Evolutionary conservation across 2,888 invertebrate genomes (phyloP).

Genomic region (Lymantria dispar): DNA sequence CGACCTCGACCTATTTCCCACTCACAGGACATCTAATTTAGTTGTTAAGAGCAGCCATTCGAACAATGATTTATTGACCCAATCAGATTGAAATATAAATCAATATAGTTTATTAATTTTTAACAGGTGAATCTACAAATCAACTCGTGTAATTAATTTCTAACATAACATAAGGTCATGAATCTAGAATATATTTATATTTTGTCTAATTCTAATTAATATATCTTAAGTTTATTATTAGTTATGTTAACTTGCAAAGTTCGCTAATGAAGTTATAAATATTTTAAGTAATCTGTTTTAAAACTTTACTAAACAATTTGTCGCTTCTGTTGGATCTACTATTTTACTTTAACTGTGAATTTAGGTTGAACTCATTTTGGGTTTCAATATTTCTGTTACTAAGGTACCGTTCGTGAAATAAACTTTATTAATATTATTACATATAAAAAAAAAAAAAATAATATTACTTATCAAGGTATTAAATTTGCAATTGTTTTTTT

Average conservation of each 20-base stretch:
- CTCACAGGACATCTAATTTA: constrained; percentile 54
- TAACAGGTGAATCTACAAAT: constrained; percentile 7
- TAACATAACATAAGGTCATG: neutral
- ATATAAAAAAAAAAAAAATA: no score
- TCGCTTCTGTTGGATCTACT: neutral
- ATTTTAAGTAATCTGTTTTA: neutral
- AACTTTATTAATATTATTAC: no score
- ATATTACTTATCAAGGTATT: no score
- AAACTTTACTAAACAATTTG: neutral
- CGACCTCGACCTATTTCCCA: constrained; percentile 69
- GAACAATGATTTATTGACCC: constrained; percentile 30
- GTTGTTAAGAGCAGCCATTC: constrained; percentile 53
- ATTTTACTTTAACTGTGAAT: constrained; percentile 8
- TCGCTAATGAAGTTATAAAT: neutral
- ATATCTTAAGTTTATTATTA: neutral
- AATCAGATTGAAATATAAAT: constrained; percentile 19
- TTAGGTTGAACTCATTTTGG: neutral
- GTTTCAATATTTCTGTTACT: no score
- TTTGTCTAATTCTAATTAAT: constrained; percentile 9
- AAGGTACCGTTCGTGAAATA: no score
- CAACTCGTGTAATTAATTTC: neutral
- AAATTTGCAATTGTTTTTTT: no score
- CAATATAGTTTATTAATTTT: constrained; percentile 1
- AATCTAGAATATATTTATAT: neutral
- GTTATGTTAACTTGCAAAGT: neutral